Percentiles rank a stretch among this genome's conserved stretches.
Evolutionary conservation across 2,888 invertebrate genomes (phyloP).

Genomic region (Eristalis arbustorum): DNA sequence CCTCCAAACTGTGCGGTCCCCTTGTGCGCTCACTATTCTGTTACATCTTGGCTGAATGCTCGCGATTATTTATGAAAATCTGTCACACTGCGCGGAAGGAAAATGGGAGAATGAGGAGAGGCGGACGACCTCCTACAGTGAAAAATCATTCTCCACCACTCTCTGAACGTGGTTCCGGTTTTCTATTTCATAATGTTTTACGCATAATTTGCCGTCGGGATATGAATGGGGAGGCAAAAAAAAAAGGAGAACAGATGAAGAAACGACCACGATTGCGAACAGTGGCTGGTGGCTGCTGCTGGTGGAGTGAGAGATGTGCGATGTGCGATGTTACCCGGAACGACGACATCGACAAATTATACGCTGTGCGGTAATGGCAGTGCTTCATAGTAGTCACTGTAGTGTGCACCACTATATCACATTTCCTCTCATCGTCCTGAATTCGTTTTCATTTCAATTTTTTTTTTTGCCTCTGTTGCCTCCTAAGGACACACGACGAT

Average conservation of each 20-base stretch:
- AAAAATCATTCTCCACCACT: slow-evolving; percentile 29
- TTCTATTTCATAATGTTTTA: slow-evolving; percentile 64
- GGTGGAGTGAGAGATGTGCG: neutral
- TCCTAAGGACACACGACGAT: slow-evolving; percentile 26
- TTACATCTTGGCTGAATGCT: neutral
- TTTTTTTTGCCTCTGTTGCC: neutral
- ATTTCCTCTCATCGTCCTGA: slow-evolving; percentile 54
- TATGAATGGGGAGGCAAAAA: neutral
- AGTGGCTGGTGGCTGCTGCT: neutral
- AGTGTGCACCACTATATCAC: slow-evolving; percentile 45
- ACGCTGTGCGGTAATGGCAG: slow-evolving; percentile 43
- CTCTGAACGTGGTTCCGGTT: slow-evolving; percentile 31
- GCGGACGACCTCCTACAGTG: neutral
- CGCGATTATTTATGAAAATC: slow-evolving; percentile 61
- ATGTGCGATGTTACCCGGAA: slow-evolving; percentile 23
- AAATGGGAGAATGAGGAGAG: neutral
- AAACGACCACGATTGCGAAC: neutral
- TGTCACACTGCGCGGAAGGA: neutral
- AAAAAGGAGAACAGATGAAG: neutral
- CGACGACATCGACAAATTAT: slow-evolving; percentile 61
- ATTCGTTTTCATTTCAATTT: slow-evolving; percentile 44
- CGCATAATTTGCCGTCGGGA: slow-evolving; percentile 65
- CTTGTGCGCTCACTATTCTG: neutral
- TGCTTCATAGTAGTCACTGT: slow-evolving; percentile 9
- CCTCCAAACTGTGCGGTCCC: slow-evolving; percentile 6